Evolutionary conservation across 2,888 invertebrate species (phyloP).

Genomic region (Drosophila neotestacea): DNA sequence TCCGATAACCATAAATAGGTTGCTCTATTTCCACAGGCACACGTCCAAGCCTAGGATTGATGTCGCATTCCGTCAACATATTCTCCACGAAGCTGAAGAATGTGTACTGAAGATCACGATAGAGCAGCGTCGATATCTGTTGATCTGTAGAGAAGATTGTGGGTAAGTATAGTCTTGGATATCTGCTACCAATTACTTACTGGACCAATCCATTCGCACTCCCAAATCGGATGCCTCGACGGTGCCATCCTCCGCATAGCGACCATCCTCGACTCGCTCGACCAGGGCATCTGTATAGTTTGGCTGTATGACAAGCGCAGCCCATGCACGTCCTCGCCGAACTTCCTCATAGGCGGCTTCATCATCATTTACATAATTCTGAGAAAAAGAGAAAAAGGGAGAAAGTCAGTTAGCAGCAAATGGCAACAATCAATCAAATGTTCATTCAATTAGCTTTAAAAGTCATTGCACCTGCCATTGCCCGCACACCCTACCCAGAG

Average conservation of each 20-base stretch:
- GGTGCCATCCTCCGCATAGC: conserved; percentile 87
- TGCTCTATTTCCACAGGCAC: conserved; percentile 87
- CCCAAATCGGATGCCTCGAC: conserved; percentile 89
- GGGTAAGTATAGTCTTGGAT: too few relatives aligned
- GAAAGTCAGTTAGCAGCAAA: conserved; percentile 8
- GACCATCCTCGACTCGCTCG: conserved; percentile 87
- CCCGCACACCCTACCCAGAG: neutral
- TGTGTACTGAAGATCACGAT: conserved; percentile 90
- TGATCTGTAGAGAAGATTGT: conserved; percentile 88
- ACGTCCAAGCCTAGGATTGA: conserved; percentile 87
- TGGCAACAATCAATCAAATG: conserved; percentile 59
- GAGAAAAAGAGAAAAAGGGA: neutral
- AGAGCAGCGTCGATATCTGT: conserved; percentile 93
- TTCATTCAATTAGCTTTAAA: conserved; percentile 59
- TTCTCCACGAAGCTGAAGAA: conserved; percentile 90
- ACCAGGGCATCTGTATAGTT: conserved; percentile 91
- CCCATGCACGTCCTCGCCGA: conserved; percentile 90
- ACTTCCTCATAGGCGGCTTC: conserved; percentile 89
- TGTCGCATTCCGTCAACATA: conserved; percentile 88
- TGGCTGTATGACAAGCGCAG: conserved; percentile 89
- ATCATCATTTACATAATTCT: conserved; percentile 87
- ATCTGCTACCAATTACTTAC: conserved; percentile 86
- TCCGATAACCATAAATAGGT: conserved; percentile 91
- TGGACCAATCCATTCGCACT: conserved; percentile 93
- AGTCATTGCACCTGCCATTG: conserved; percentile 50